phyloP scores from a whole-genome alignment of 1,140 invertebrate genomes.

The Sycophaga agraensis region DNA sequence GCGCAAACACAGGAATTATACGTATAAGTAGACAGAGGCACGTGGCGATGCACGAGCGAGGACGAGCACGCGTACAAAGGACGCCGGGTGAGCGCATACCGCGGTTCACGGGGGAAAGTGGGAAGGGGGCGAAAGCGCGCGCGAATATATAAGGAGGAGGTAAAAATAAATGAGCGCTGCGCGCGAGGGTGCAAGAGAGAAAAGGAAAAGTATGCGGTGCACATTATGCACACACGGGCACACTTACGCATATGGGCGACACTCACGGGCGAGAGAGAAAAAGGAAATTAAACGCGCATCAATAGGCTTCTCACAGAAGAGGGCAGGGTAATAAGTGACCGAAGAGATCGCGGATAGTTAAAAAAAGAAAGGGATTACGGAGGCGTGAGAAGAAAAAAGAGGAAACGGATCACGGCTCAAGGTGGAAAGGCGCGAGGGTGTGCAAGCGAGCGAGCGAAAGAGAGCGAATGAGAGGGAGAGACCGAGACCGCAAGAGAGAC shows the following conservation, averaged over 20 bases:
- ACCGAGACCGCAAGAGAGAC: neutral
- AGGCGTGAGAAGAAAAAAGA: slow-evolving; percentile 10
- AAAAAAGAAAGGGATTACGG: neutral
- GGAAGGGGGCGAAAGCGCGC: neutral
- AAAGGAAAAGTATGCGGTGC: too few relatives aligned
- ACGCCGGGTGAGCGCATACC: neutral
- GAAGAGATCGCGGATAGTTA: neutral
- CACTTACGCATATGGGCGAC: neutral
- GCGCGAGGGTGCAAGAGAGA: too few relatives aligned
- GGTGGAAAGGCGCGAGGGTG: neutral
- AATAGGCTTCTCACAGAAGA: slow-evolving; percentile 23
- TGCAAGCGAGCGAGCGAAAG: neutral
- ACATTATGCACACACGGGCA: neutral
- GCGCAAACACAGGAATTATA: too few relatives aligned
- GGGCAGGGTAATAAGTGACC: slow-evolving; percentile 2
- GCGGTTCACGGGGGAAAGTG: neutral
- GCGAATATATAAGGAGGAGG: neutral
- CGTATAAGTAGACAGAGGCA: too few relatives aligned
- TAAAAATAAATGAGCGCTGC: too few relatives aligned
- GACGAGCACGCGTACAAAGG: neutral
- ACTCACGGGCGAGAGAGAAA: slow-evolving; percentile 1
- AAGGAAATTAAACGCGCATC: slow-evolving; percentile 21
- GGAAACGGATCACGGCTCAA: neutral
- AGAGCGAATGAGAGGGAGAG: neutral
- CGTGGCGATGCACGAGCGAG: neutral